phyloP scores from a whole-genome alignment of 2,888 invertebrate genomes.

The Tenthredo mesomela region DNA sequence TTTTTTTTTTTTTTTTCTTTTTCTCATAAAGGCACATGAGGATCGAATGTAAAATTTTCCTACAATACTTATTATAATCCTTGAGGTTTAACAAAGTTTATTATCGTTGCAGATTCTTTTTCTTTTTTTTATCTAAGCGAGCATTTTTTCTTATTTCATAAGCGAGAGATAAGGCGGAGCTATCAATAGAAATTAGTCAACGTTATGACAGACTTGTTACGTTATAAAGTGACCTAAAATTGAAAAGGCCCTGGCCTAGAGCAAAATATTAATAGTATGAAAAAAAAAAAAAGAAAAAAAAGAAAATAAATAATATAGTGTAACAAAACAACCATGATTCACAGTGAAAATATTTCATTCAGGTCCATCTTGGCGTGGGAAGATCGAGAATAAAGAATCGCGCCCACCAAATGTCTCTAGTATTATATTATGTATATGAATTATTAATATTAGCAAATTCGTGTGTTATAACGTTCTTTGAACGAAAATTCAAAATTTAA shows the following conservation, averaged over 20 bases:
- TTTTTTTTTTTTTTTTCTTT: background rate
- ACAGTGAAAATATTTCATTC: conserved; percentile 39
- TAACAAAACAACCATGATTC: background rate
- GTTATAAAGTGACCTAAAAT: background rate
- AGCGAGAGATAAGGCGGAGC: background rate
- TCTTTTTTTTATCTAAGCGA: background rate
- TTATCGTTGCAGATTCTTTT: background rate
- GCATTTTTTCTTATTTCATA: background rate
- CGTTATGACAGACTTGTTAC: background rate
- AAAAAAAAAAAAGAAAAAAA: background rate
- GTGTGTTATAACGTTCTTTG: background rate
- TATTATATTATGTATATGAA: conserved; percentile 6
- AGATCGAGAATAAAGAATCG: background rate
- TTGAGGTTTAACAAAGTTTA: background rate
- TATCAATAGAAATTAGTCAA: conserved; percentile 24
- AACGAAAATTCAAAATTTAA: background rate
- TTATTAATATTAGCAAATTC: background rate
- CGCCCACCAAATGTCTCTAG: conserved; percentile 9
- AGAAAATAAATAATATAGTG: background rate
- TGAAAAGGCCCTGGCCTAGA: conserved; percentile 31
- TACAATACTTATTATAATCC: background rate
- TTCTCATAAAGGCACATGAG: background rate
- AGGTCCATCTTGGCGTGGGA: conserved; percentile 23
- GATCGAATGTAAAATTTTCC: background rate
- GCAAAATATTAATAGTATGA: conserved; percentile 12